Conservation (phyloP, 2,888 invertebrate genomes). For the Polia nebulosa region DNA sequence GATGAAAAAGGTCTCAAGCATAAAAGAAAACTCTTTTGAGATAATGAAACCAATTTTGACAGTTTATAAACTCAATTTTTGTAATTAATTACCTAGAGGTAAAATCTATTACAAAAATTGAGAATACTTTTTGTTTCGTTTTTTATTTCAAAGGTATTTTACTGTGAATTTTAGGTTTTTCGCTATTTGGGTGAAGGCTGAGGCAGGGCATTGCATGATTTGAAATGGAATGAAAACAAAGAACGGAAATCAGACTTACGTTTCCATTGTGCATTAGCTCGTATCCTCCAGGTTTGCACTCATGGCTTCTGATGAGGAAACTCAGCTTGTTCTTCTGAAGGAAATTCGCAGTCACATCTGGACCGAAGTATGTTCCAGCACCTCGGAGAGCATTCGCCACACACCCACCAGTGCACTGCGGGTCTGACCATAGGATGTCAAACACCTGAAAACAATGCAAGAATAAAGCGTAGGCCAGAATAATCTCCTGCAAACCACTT, state of each 20-base stretch:
- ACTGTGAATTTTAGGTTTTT: not conserved
- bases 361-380: conserved; percentile 98
- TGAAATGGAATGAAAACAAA: not conserved
- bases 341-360: conserved; percentile 95
- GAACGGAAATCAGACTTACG: conserved; percentile 86
- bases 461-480: not conserved
- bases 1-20: conserved; percentile 13
- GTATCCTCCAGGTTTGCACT: conserved; percentile 98
- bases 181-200: not conserved
- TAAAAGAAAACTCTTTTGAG: conserved; percentile 31
- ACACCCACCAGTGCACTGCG: conserved; percentile 95
- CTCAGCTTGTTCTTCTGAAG: conserved; percentile 94
- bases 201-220: not conserved
- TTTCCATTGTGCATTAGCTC: conserved; percentile 96
- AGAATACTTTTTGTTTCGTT: not conserved
- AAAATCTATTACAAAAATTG: conserved; percentile 1
- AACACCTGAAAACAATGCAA: conserved; percentile 92
- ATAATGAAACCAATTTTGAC: conserved; percentile 44
- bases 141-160: not conserved
- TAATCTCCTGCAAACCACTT: not conserved
- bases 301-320: conserved; percentile 96
- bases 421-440: conserved; percentile 98
- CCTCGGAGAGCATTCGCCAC: conserved; percentile 96
- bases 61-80: conserved; percentile 40
- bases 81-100: conserved; percentile 35